Percentiles rank a stretch among this genome's conserved stretches.
Evolutionary conservation across 1,140 invertebrate genomes (phyloP).

Genomic region (Condylostylus longicornis): DNA sequence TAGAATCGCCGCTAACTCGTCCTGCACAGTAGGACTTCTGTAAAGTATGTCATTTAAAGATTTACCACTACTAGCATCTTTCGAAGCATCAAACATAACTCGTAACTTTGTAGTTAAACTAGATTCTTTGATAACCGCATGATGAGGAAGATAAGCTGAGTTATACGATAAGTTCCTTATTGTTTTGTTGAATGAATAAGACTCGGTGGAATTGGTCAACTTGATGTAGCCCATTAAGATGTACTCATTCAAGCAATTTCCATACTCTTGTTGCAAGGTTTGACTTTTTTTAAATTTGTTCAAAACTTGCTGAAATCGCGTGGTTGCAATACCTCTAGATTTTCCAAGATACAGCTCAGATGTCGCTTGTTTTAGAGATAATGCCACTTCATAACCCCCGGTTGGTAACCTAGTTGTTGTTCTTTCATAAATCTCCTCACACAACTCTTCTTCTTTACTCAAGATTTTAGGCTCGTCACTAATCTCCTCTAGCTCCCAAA

Average conservation of each 20-base stretch:
- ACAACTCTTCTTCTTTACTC: no score
- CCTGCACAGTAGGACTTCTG: constrained; percentile 21
- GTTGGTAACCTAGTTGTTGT: no score
- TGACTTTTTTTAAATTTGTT: constrained; percentile 9
- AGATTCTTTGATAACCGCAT: constrained; percentile 12
- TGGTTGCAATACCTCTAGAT: constrained; percentile 7
- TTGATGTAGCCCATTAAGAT: constrained; percentile 16
- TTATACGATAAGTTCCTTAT: background rate
- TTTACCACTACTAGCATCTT: constrained; percentile 8
- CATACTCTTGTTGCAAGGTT: constrained; percentile 10
- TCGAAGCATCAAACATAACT: constrained; percentile 17
- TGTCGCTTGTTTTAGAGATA: constrained; percentile 13
- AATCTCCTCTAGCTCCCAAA: no score
- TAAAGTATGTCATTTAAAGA: constrained; percentile 19
- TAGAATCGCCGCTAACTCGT: constrained; percentile 15
- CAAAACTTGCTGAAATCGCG: constrained; percentile 12
- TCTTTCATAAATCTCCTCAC: no score
- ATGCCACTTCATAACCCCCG: constrained; percentile 14
- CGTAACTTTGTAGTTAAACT: constrained; percentile 14
- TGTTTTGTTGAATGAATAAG: no score
- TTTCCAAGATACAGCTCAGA: background rate
- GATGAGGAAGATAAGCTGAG: constrained; percentile 24
- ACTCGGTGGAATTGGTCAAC: constrained; percentile 1
- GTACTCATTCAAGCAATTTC: constrained; percentile 18
- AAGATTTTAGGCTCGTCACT: no score